Evolutionary conservation across 2,888 invertebrate genomes (phyloP).

Genomic region (Tethea ocularis): DNA sequence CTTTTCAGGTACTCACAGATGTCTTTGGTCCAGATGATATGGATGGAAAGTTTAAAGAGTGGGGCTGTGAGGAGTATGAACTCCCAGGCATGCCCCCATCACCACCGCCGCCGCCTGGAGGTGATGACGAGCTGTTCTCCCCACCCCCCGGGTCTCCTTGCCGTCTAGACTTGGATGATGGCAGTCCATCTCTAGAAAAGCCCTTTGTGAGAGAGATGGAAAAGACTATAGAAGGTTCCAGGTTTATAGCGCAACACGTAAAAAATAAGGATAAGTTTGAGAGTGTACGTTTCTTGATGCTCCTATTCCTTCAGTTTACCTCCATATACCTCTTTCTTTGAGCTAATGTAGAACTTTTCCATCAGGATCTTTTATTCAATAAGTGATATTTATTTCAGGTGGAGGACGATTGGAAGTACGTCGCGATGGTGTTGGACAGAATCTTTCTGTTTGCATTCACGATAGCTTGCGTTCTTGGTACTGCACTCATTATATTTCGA

Average conservation of each 20-base stretch:
- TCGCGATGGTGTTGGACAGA: constrained; percentile 97
- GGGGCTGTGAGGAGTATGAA: constrained; percentile 88
- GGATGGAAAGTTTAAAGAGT: constrained; percentile 79
- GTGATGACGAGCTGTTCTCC: constrained; percentile 93
- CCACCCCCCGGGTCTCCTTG: constrained; percentile 88
- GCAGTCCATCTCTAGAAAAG: constrained; percentile 92
- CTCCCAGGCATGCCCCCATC: constrained; percentile 89
- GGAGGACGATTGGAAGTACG: constrained; percentile 99
- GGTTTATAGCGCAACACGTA: constrained; percentile 97
- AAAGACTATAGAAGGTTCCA: constrained; percentile 95
- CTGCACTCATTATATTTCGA: constrained; percentile 93
- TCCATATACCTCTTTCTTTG: background rate
- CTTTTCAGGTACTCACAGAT: constrained; percentile 88
- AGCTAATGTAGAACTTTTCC: background rate
- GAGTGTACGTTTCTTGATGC: constrained; percentile 87
- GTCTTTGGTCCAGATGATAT: constrained; percentile 86
- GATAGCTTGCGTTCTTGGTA: constrained; percentile 95
- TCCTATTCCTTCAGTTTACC: constrained; percentile 16
- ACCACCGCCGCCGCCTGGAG: constrained; percentile 89
- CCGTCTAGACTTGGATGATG: constrained; percentile 83
- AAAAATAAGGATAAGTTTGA: constrained; percentile 97
- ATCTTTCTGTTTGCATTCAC: constrained; percentile 98
- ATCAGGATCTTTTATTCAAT: background rate
- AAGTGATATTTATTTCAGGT: constrained; percentile 83
- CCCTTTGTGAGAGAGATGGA: constrained; percentile 93